Base-by-base conservation (phyloP, 1,140 invertebrate species). In the Asbolus verrucosus region DNA sequence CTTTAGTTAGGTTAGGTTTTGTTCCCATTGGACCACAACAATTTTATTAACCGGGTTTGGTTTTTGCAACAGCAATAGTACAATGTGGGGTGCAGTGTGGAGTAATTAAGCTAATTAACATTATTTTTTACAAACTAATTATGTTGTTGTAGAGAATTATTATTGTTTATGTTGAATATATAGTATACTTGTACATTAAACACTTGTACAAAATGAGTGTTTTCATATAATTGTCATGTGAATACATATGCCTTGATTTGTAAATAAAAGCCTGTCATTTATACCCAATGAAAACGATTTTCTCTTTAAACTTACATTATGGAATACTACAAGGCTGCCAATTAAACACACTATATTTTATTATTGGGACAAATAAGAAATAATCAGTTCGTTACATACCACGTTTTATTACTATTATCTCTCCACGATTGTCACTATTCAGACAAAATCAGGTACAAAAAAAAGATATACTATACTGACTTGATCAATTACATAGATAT, bases 181-280 rank as follows among this genome's bases (percentile, higher is more conserved):
- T 36, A 54, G 63, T 43, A 65, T 54, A 54, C 62, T 50, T 71
- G 71, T 71, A 74, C 69, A 74, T 73, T 73, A 65, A 54, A 69
- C 65, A 70, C 33, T 69, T 73, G 69, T 73, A 71, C 67, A 71
- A 38, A 70, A 73, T 73, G 13, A 74, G 62, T 69, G 70, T 71
- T 72, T 65, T 69, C 54, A 69, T 65, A 65, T 73, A 65, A 67
- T 72, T 77, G 74, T 77, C 72, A 70, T 77, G 73, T 77, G 73
- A 75, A 71, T 77, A 75, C 68, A 74, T 71, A 77, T 74, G 76
- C 76, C 76, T 77, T 77, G 76, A 76, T 76, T 76, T 77, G 74
- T 77, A 77, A 77, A 76, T 77, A 77, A 69, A 74, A 74, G 70
- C 70, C 74, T 74, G 70, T 73, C 72, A 74, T 77, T 77, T 77